These are phyloP conservation scores for Procambarus virginalis DNA, from an alignment of 1,140 invertebrate genomes.

Conservation along the genomic window DNA sequence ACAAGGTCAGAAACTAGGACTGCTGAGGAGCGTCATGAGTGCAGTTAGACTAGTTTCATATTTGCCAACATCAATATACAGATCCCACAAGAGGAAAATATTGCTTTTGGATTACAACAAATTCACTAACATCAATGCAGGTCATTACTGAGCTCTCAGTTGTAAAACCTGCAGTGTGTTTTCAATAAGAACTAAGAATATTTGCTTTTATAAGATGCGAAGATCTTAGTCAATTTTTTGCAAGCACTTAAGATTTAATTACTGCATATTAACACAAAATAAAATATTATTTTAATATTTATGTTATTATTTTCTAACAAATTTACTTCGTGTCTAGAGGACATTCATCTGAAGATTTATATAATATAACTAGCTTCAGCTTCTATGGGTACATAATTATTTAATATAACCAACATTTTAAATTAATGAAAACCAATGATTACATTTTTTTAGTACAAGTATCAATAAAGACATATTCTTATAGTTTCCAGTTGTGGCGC, in stretches of 20 bases:
- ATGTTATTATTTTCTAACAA: not conserved
- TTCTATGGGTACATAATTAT: not conserved
- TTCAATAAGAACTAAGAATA: not conserved
- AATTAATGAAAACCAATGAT: too few species aligned
- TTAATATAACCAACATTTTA: too few species aligned
- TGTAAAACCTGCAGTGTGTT: not conserved
- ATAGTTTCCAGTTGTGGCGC: not conserved
- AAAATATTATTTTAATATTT: not conserved
- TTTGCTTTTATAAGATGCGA: not conserved
- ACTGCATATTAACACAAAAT: not conserved
- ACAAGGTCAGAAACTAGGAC: not conserved
- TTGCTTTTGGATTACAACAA: not conserved
- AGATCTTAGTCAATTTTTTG: not conserved
- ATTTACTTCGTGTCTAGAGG: not conserved
- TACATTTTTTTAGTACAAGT: too few species aligned
- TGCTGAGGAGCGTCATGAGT: not conserved
- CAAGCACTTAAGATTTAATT: not conserved
- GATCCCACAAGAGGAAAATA: not conserved
- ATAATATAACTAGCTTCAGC: not conserved
- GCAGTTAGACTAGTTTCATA: not conserved
- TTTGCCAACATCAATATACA: not conserved
- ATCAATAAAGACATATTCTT: not conserved
- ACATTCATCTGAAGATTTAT: not conserved
- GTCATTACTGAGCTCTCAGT: not conserved
- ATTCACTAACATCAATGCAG: constrained; percentile 25